These are phyloP conservation scores for Therioaphis trifolii DNA, from an alignment of 2,888 invertebrate genomes.

Conservation along the genomic window DNA sequence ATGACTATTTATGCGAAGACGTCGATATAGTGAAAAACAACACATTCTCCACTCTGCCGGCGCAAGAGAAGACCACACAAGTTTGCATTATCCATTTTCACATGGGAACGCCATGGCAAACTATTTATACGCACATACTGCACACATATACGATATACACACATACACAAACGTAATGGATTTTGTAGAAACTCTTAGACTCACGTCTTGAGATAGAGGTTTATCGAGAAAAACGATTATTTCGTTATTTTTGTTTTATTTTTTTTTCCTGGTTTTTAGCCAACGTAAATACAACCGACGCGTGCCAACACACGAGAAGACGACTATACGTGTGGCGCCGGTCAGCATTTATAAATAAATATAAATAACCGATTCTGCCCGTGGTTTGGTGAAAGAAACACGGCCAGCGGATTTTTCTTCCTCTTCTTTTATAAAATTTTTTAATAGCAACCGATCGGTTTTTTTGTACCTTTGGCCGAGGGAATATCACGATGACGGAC, in stretches of 20 bases:
- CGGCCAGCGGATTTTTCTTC: constrained; percentile 9
- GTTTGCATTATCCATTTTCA: constrained; percentile 30
- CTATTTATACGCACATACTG: constrained; percentile 51
- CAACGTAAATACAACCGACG: constrained; percentile 56
- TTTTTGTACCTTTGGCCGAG: background rate
- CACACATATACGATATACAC: too few relatives aligned
- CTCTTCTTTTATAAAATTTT: background rate
- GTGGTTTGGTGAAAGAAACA: background rate
- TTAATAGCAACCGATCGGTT: background rate
- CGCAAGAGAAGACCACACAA: constrained; percentile 27
- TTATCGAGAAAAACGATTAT: constrained; percentile 54
- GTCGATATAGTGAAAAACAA: constrained; percentile 16
- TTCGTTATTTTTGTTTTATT: constrained; percentile 23
- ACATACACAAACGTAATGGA: constrained; percentile 10
- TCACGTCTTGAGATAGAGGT: constrained; percentile 12
- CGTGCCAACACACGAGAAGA: constrained; percentile 28
- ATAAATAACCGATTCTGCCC: constrained; percentile 12
- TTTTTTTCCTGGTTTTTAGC: constrained; percentile 49
- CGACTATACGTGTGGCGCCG: constrained; percentile 40
- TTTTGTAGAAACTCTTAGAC: constrained; percentile 31
- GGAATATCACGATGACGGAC: constrained; percentile 49
- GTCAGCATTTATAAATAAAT: constrained; percentile 35
- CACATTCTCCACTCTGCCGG: constrained; percentile 1
- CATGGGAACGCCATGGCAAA: constrained; percentile 32
- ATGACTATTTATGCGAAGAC: constrained; percentile 49